Conservation (phyloP, 2,797 vertebrate species). For the Miichthys miiuy region DNA sequence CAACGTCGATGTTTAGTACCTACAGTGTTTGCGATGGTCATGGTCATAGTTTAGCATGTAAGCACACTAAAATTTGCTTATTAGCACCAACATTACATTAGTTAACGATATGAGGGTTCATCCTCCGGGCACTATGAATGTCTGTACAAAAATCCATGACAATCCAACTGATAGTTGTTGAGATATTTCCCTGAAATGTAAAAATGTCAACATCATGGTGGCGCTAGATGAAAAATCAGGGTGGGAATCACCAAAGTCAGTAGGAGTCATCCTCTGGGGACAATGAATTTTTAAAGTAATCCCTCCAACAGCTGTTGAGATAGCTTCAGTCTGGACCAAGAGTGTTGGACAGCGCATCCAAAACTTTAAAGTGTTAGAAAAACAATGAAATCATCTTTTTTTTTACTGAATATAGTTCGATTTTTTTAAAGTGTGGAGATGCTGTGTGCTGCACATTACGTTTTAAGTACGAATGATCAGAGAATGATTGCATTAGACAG, state of each 20-base stretch:
- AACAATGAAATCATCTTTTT: neutral
- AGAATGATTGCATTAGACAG: constrained; percentile 38
- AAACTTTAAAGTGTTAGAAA: constrained; percentile 1
- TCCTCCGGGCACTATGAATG: neutral
- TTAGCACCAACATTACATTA: no score
- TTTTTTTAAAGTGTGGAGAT: neutral
- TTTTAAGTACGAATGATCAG: constrained; percentile 25
- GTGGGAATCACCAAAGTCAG: neutral
- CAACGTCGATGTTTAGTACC: neutral
- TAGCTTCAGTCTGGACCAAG: neutral
- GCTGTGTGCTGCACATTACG: constrained; percentile 32
- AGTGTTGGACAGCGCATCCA: neutral
- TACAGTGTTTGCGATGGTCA: neutral
- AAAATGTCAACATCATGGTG: neutral
- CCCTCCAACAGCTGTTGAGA: neutral
- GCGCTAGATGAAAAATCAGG: neutral
- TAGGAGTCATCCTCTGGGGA: neutral
- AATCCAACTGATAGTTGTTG: neutral
- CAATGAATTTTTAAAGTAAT: neutral
- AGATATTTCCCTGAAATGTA: neutral
- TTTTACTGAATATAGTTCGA: neutral
- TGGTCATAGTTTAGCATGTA: neutral
- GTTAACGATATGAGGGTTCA: neutral
- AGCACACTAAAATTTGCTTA: neutral
- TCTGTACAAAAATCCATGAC: neutral